Evolutionary conservation across 2,888 invertebrate genomes (phyloP), one percentile per base, ranked within the genome.

Genomic region (Balanococcus diminutus): DNA sequence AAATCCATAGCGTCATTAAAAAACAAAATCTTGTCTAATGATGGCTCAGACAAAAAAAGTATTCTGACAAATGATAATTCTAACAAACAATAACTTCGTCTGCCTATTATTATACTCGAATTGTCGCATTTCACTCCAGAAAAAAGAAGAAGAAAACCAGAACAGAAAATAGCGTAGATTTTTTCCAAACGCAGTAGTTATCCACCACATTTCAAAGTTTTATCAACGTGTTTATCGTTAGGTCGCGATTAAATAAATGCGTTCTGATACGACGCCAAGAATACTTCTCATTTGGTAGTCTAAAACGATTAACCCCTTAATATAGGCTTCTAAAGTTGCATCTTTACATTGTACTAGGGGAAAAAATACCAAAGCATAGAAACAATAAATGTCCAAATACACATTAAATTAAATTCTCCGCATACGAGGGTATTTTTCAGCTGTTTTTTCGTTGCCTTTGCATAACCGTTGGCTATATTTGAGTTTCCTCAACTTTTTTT

Each of bases 381-480:
- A 75, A 75, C 75, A 75, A 75, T 75, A 75, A 75, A 75, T 75
- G 75, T 75, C 75, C 75, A 75, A 75, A n/a, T 32, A 32, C 75
- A 32, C 75, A 75, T 75, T 75, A 75, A 32, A 75, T 75, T 75
- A 75, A 75, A 75, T 75, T 75, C 75, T 32, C 75, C 32, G 32
- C 28, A 75, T 32, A 25, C 75, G 31, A 75, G 75, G 28, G 75
- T n/a, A 75, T 75, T 72, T 75, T 9, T 32, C 32, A 19, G 32
- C 31, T n/a, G 32, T 16, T 32, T 36, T 75, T 5, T 75, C 3
- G 75, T 75, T 67, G 67, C 32, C n/a, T 75, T 75, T 75, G n/a
- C 75, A 32, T 32, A 19, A 3, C 16, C 19, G 75, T 28, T 67
- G 22, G 61, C n/a, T 51, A 28, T 67, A 67, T 67, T 67, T 25